Conservation (phyloP, 2,113 vertebrate species). For the Phyllostomus discolor region DNA sequence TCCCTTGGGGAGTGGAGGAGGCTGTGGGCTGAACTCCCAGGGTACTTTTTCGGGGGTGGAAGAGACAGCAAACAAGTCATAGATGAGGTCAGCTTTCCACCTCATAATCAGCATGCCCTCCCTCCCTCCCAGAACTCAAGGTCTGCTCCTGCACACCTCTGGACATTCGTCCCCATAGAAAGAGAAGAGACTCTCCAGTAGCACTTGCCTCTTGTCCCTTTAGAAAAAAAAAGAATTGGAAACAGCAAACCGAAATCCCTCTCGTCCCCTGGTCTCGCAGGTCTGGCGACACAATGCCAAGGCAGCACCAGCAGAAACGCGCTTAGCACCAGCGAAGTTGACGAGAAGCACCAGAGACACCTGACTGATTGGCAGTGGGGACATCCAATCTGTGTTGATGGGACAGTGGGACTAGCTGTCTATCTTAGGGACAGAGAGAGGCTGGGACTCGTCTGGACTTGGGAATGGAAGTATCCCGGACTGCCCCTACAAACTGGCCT, state of each 20-base stretch:
- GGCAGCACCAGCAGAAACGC: constrained; percentile 74
- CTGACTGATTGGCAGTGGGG: constrained; percentile 30
- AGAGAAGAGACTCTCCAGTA: constrained; percentile 61
- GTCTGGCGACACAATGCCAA: constrained; percentile 63
- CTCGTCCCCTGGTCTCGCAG: constrained; percentile 62
- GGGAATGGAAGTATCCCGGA: constrained; percentile 3
- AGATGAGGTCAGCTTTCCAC: neutral
- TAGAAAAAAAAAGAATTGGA: constrained; percentile 71
- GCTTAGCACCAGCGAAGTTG: constrained; percentile 77
- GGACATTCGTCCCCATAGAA: neutral
- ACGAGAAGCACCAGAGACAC: constrained; percentile 79
- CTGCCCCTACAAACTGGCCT: neutral
- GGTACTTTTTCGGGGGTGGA: neutral
- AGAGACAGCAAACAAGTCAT: neutral
- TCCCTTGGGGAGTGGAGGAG: neutral
- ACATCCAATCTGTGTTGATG: constrained; percentile 7
- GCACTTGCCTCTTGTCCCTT: constrained; percentile 70
- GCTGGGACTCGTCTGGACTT: constrained; percentile 39
- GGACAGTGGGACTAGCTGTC: neutral
- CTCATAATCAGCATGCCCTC: neutral
- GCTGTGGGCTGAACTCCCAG: neutral
- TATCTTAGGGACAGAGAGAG: constrained; percentile 14
- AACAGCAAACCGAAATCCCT: constrained; percentile 79
- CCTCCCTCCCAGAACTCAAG: neutral
- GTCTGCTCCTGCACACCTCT: constrained; percentile 26